phyloP scores from a whole-genome alignment of 2,113 vertebrate genomes.

The Platycercus adscitus region DNA sequence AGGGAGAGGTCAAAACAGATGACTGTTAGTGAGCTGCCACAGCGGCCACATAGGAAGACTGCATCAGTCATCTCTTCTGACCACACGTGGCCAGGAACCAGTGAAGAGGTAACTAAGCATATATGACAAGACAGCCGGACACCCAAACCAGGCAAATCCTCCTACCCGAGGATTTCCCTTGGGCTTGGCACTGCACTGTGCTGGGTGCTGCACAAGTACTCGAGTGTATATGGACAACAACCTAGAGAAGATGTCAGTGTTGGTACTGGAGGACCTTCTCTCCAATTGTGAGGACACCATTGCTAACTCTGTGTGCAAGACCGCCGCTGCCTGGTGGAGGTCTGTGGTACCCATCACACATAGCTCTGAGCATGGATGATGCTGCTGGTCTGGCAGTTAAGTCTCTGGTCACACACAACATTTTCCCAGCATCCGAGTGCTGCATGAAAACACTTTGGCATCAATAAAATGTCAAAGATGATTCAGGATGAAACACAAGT shows the following conservation, averaged over 20 bases:
- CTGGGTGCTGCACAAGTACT: background rate
- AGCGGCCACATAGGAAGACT: rapidly evolving
- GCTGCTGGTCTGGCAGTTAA: rapidly evolving
- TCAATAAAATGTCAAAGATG: background rate
- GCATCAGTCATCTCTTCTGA: background rate
- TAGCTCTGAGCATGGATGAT: rapidly evolving
- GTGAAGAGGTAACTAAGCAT: background rate
- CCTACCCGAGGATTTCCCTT: background rate
- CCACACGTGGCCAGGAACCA: background rate
- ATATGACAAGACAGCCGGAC: background rate
- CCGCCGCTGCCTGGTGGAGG: background rate
- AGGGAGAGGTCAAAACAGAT: background rate
- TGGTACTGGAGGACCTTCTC: background rate
- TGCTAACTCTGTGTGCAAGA: background rate
- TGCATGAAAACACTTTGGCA: background rate
- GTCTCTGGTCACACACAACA: background rate
- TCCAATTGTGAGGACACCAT: background rate
- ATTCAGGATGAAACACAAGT: background rate
- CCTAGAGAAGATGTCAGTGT: background rate
- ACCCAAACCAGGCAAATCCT: background rate
- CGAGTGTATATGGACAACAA: rapidly evolving
- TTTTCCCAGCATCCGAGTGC: background rate
- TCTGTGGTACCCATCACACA: background rate
- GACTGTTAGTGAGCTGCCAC: background rate
- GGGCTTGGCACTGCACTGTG: background rate